These are phyloP conservation scores for Subacronicta megacephala DNA, from an alignment of 2,888 invertebrate species.

Conservation along the genomic window DNA sequence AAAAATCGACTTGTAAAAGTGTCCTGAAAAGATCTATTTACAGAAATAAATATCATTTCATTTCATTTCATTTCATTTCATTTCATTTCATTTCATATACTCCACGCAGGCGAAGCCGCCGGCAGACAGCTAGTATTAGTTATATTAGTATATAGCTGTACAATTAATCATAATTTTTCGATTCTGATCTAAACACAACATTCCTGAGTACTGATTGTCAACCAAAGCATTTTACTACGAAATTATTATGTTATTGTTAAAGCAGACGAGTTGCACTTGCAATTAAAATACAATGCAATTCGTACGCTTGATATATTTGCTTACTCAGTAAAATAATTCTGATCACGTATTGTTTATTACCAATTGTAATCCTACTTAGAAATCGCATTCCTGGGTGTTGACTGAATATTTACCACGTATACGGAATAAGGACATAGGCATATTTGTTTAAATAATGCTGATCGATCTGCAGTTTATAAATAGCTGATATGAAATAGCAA, in stretches of 20 bases:
- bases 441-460: no score
- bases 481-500: no score
- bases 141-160: no score
- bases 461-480: no score
- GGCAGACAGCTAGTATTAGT: no score
- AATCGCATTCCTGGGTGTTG: constrained; percentile 43
- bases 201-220: constrained; percentile 5
- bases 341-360: constrained; percentile 43
- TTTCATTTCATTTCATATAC: no score
- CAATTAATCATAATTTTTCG: neutral
- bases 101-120: no score
- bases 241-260: constrained; percentile 40
- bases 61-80: no score
- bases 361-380: constrained; percentile 55
- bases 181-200: constrained; percentile 16
- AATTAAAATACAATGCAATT: constrained; percentile 51
- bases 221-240: constrained; percentile 20
- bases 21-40: no score
- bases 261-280: constrained; percentile 21
- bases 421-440: constrained; percentile 31
- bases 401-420: constrained; percentile 27
- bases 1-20: no score
- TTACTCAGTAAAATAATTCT: constrained; percentile 33
- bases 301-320: constrained; percentile 35
- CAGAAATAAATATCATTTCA: no score